These are phyloP conservation scores for Nothobranchius furzeri DNA, from an alignment of 2,113 vertebrate genomes.

Conservation along the genomic window DNA sequence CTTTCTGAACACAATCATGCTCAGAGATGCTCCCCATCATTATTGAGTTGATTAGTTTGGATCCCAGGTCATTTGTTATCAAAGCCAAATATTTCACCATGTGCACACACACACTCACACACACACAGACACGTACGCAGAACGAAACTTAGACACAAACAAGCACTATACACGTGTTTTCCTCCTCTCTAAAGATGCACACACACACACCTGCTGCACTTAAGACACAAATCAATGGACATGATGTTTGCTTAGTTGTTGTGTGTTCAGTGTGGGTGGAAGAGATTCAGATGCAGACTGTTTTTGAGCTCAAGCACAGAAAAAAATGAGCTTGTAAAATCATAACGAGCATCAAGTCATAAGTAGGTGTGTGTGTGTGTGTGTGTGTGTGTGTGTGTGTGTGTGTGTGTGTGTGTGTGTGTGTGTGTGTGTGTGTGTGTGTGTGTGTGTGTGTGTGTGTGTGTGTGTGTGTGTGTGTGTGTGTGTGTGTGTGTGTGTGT, in stretches of 20 bases:
- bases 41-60: conserved; percentile 50
- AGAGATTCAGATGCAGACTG: background rate
- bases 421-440: background rate
- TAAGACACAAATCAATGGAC: background rate
- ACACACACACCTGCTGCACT: conserved; percentile 28
- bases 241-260: background rate
- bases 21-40: conserved; percentile 62
- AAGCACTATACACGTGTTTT: conserved; percentile 18
- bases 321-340: conserved; percentile 17
- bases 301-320: conserved; percentile 1
- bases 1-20: conserved; percentile 33
- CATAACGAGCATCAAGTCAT: background rate
- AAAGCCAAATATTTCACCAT: conserved; percentile 54
- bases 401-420: too few species aligned
- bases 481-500: background rate
- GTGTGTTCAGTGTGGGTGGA: background rate
- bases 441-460: background rate
- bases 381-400: too few species aligned
- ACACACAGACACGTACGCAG: too few species aligned
- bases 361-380: background rate
- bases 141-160: background rate
- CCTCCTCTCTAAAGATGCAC: conserved; percentile 12
- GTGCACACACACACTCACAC: conserved; percentile 25
- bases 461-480: background rate
- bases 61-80: conserved; percentile 62